Evolutionary conservation across 2,113 vertebrate genomes (phyloP), one percentile per base, ranked within the genome.

Genomic region (Suncus etruscus): DNA sequence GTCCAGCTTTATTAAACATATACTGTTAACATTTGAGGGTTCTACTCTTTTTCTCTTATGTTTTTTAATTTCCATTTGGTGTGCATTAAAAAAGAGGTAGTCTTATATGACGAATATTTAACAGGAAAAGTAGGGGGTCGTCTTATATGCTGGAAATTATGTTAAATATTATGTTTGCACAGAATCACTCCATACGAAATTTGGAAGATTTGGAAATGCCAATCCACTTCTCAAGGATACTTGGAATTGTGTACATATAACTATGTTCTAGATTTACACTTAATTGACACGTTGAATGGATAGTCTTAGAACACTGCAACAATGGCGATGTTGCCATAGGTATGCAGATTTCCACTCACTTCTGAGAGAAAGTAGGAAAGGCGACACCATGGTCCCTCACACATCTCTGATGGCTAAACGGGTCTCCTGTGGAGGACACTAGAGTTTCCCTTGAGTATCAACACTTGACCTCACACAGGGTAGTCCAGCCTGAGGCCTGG

Each of bases 141-240:
- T n/a, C n/a, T n/a, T n/a, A n/a, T n/a, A n/a, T n/a, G n/a, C n/a
- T n/a, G n/a, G n/a, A n/a, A n/a, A n/a, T n/a, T n/a, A n/a, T n/a
- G n/a, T n/a, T 14, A 69, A 69, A 68, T 25, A 68, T 58, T 70
- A 31, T 87, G 65, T 83, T 89, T 72, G 39, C 15, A 77, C 32
- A 22, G 8, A 92, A 93, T 68, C 73, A 83, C 72, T 79, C 11
- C 51, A 85, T 45, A 39, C 78, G 83, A 81, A 93, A 83, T 47
- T 16, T 54, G 66, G 27, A 58, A 87, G 27, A 78, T 24, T 47
- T 48, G n/a, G 48, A 74, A 61, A 84, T 70, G 91, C 50, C 89
- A 90, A 85, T 11, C 39, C 31, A 87, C 5, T 8, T 75, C 12
- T 72, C 58, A 81, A 39, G 70, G 24, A 45, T 66, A 61, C 76